Conservation (phyloP, 2,888 invertebrate genomes). For the Phengaris alcon region DNA sequence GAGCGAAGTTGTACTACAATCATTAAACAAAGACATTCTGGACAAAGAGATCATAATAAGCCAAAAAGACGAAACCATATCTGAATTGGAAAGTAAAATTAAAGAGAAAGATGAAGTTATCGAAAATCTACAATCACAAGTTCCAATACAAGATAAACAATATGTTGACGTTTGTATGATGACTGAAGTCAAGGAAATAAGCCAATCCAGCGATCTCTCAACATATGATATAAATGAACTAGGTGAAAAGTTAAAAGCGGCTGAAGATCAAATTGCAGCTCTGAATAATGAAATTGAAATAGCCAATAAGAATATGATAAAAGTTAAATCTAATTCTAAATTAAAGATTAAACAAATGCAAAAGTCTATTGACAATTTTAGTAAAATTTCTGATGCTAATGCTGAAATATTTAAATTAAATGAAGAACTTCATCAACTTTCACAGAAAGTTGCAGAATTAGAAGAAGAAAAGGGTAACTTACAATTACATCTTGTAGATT, state of each 20-base stretch:
- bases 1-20: constrained; percentile 64
- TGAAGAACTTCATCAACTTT: constrained; percentile 81
- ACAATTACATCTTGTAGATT: constrained; percentile 90
- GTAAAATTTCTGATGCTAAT: constrained; percentile 83
- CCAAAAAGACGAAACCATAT: constrained; percentile 69
- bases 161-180: constrained; percentile 51
- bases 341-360: constrained; percentile 87
- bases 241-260: constrained; percentile 66
- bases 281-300: constrained; percentile 86
- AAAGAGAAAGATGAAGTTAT: constrained; percentile 43
- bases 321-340: constrained; percentile 85
- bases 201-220: constrained; percentile 33
- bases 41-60: constrained; percentile 68
- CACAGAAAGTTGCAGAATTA: constrained; percentile 88
- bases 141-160: constrained; percentile 37
- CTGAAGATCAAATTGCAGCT: constrained; percentile 68
- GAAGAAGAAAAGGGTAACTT: constrained; percentile 96
- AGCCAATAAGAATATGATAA: constrained; percentile 87
- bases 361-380: constrained; percentile 84
- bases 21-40: constrained; percentile 71
- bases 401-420: constrained; percentile 83
- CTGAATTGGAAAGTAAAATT: constrained; percentile 50
- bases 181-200: constrained; percentile 45
- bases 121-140: constrained; percentile 42
- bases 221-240: constrained; percentile 46